Conservation (phyloP, 2,113 vertebrate genomes). For the Triplophysa siluroides region DNA sequence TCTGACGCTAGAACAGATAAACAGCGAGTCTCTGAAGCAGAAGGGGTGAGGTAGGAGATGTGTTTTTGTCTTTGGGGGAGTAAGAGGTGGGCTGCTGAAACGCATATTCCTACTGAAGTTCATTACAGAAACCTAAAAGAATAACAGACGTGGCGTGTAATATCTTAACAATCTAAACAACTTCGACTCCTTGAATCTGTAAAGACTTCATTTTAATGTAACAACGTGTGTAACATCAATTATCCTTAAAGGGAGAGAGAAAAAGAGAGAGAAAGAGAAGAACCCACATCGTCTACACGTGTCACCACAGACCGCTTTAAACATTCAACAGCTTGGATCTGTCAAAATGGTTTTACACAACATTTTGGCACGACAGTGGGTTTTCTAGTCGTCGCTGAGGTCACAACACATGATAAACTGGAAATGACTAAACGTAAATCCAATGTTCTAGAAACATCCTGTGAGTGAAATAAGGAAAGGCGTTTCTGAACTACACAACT, state of each 20-base stretch:
- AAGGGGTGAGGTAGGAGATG: neutral
- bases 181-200: no score
- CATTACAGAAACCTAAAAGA: neutral
- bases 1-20: constrained; percentile 14
- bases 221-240: no score
- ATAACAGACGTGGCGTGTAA: neutral
- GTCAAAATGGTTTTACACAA: constrained; percentile 11
- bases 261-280: neutral
- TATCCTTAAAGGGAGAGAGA: neutral
- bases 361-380: constrained; percentile 23
- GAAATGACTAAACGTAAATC: constrained; percentile 18
- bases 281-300: no score
- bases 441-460: neutral
- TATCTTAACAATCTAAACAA: no score
- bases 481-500: neutral
- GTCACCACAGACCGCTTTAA: no score
- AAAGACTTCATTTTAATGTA: no score
- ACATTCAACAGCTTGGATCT: neutral
- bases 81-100: neutral
- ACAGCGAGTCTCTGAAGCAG: constrained; percentile 18
- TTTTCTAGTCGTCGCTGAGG: neutral
- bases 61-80: constrained; percentile 4
- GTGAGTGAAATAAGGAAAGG: neutral
- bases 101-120: neutral
- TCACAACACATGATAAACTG: neutral